These are phyloP conservation scores for Mesorhabditis sp. DNA, from an alignment of 2,888 invertebrate genomes.

Conservation along the genomic window DNA sequence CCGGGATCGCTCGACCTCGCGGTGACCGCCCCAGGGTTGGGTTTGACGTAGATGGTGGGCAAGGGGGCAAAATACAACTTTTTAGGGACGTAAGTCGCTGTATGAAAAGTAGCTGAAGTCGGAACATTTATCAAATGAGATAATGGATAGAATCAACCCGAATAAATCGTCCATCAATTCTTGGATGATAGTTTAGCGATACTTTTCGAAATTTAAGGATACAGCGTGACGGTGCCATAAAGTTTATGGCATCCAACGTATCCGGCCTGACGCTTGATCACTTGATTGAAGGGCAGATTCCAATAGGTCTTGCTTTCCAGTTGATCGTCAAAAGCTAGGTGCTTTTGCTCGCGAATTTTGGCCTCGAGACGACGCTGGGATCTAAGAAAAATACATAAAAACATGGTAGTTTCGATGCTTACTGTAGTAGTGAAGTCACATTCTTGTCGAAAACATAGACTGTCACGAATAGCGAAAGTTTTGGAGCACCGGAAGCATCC, in stretches of 20 bases:
- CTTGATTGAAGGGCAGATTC: constrained; percentile 39
- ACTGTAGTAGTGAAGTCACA: constrained; percentile 30
- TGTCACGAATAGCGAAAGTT: constrained; percentile 34
- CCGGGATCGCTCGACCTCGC: not conserved
- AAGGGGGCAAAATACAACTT: too few species aligned
- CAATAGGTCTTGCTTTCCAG: constrained; percentile 34
- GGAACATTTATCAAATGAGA: too few species aligned
- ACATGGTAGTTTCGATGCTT: constrained; percentile 8
- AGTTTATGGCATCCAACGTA: constrained; percentile 40
- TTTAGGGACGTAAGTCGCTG: too few species aligned
- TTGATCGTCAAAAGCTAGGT: constrained; percentile 25
- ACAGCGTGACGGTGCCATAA: constrained; percentile 35
- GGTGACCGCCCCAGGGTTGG: too few species aligned
- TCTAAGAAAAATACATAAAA: constrained; percentile 13
- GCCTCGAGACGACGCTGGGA: constrained; percentile 36
- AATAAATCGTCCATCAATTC: not conserved
- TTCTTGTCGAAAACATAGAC: constrained; percentile 53
- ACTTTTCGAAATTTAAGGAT: not conserved
- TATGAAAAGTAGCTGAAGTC: too few species aligned
- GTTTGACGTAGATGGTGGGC: too few species aligned
- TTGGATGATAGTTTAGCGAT: not conserved
- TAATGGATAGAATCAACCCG: too few species aligned
- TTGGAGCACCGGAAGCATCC: constrained; percentile 33
- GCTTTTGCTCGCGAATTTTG: constrained; percentile 23
- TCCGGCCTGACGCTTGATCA: constrained; percentile 31